Conservation (phyloP, 64 coral and sea anemone species). For the Montipora capricornis region DNA sequence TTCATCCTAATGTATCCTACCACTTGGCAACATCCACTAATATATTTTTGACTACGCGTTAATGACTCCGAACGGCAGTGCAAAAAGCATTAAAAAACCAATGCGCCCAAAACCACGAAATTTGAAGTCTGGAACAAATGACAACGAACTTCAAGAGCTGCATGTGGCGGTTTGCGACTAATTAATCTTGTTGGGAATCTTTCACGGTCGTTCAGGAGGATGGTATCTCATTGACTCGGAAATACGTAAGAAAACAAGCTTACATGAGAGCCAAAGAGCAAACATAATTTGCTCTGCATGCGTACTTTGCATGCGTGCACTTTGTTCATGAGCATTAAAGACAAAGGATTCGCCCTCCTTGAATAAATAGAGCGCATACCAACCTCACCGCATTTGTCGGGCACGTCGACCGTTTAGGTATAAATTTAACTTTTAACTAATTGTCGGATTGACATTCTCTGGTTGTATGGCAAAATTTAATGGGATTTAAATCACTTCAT, state of each 20-base stretch:
- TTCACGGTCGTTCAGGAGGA: not conserved
- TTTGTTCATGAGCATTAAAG: not conserved
- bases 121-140: not conserved
- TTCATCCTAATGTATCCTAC: no score
- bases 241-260: constrained; percentile 14
- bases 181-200: constrained; percentile 7
- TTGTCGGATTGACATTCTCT: not conserved
- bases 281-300: constrained; percentile 5
- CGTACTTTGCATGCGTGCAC: constrained; percentile 16
- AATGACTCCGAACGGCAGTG: no score
- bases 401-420: not conserved
- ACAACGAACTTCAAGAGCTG: not conserved
- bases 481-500: not conserved
- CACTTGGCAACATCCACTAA: not conserved
- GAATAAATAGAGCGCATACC: not conserved
- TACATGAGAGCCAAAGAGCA: not conserved
- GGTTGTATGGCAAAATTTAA: not conserved
- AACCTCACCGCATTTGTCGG: constrained; percentile 13
- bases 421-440: not conserved
- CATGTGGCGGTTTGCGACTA: not conserved
- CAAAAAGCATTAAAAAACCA: no score
- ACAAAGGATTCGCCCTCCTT: constrained; percentile 19
- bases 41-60: no score
- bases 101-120: not conserved
- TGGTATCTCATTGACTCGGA: not conserved